phyloP scores from a whole-genome alignment of 2,797 vertebrate genomes.

The Acropternis orthonyx region DNA sequence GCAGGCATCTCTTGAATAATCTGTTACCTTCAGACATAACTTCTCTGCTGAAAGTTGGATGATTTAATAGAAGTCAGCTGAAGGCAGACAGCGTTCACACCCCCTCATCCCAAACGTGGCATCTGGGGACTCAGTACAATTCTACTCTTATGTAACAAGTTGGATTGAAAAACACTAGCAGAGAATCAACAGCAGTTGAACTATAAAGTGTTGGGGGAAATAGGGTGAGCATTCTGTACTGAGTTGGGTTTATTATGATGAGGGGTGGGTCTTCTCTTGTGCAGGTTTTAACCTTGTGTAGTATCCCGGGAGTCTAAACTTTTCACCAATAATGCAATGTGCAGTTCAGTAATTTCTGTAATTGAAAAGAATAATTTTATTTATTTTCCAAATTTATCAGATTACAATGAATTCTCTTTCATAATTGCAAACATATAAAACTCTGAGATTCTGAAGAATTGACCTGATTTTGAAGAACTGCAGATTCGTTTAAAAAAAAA shows the following conservation, averaged over 20 bases:
- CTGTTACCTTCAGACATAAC: neutral
- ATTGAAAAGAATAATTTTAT: neutral
- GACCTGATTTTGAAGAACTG: neutral
- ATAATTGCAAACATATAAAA: neutral
- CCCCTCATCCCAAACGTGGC: neutral
- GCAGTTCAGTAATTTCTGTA: neutral
- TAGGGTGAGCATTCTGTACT: neutral
- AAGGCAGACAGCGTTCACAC: neutral
- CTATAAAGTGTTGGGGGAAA: neutral
- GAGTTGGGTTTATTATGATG: neutral
- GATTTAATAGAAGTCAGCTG: slow-evolving; percentile 52
- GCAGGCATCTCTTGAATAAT: neutral
- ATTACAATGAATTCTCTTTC: neutral
- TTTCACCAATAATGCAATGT: neutral
- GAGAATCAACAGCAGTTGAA: neutral
- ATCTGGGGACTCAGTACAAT: neutral
- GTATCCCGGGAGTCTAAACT: neutral
- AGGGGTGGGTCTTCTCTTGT: neutral
- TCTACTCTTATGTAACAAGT: neutral
- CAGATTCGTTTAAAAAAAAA: neutral
- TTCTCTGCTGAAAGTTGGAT: slow-evolving; percentile 44
- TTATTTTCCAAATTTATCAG: neutral
- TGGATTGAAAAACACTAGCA: neutral
- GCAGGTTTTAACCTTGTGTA: neutral
- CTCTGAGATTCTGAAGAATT: neutral